Base-by-base conservation (phyloP, 2,888 invertebrate genomes). In the Caenorhabditis plicata region DNA sequence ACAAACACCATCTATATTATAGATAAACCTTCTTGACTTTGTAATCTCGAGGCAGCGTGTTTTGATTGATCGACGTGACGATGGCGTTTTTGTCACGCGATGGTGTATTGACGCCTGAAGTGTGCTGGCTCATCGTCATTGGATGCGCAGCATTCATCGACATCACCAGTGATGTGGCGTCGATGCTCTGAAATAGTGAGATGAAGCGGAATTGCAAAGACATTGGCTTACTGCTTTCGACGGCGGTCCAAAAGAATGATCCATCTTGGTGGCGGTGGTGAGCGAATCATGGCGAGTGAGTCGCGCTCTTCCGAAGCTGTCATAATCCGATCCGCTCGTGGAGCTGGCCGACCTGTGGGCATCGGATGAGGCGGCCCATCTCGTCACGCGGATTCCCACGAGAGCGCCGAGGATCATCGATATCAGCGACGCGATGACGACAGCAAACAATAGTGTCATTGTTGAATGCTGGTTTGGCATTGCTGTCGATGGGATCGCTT, bases 1-100 rank as follows among this genome's bases (percentile, higher is more conserved):
- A 15, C 36, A 33, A 33, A 40, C 17, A 1, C n/a, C n/a, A n/a
- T n/a, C n/a, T n/a, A n/a, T n/a, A 15, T 20, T 71, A 79, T 36
- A 80, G 42, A 54, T 80, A 80, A 27, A 80, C 80, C 49, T 78
- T 80, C 62, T 78, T 80, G 36, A 80, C 78, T 64, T 76, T 78
- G 47, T 80, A 80, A 45, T 80, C 80, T 33, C 78, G 61, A 2
- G 80, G 80, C 32, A 80, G 45, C 4, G 80, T 80, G 31, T 62
- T 68, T 45, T 72, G 67, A 41, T 72, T 68, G 20, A 72, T 56
- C 4, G 64, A 64, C 8, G 72, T 72, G 39, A 72, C 60, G 11
- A 72, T 62, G 11, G 72, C 69, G 38, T 72, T 72, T 29, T 68
- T 60, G 32, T 72, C 72, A 7, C 72, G 35, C 1, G 68, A 67